Percentiles rank a stretch among this genome's conserved stretches.
Evolutionary conservation across 2,113 vertebrate species (phyloP).

Genomic region (Penelope pileata): DNA sequence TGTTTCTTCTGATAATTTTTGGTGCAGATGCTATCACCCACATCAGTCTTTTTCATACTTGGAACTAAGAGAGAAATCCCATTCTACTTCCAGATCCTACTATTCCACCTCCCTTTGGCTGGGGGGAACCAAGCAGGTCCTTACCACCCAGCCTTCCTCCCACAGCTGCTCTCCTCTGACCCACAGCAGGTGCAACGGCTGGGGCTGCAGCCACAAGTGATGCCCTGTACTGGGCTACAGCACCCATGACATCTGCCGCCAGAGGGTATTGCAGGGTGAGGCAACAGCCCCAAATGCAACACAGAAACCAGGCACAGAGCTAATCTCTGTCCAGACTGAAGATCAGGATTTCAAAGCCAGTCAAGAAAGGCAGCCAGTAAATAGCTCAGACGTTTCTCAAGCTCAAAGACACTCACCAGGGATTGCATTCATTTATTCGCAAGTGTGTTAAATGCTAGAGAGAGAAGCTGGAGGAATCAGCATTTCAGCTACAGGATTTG

Average conservation of each 20-base stretch:
- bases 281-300: fast-evolving
- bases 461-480: not conserved
- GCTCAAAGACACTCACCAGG: not conserved
- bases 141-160: fast-evolving
- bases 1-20: not conserved
- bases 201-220: fast-evolving
- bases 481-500: not conserved
- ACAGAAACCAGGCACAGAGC: not conserved
- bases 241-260: not conserved
- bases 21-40: not conserved
- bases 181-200: fast-evolving
- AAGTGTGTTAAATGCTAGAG: not conserved
- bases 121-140: fast-evolving
- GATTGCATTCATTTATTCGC: slow-evolving; percentile 17
- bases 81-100: not conserved
- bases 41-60: not conserved
- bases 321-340: slow-evolving; percentile 63
- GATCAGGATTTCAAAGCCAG: slow-evolving; percentile 38
- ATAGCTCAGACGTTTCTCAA: slow-evolving; percentile 10
- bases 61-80: not conserved
- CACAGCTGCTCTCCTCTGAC: fast-evolving
- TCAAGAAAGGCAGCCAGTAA: slow-evolving; percentile 3
- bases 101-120: not conserved
- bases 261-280: not conserved
- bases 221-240: fast-evolving